Percentiles rank a stretch among this genome's conserved stretches.
phyloP scores from a whole-genome alignment of 2,888 invertebrate species.

The Drosophila maculinotata region DNA sequence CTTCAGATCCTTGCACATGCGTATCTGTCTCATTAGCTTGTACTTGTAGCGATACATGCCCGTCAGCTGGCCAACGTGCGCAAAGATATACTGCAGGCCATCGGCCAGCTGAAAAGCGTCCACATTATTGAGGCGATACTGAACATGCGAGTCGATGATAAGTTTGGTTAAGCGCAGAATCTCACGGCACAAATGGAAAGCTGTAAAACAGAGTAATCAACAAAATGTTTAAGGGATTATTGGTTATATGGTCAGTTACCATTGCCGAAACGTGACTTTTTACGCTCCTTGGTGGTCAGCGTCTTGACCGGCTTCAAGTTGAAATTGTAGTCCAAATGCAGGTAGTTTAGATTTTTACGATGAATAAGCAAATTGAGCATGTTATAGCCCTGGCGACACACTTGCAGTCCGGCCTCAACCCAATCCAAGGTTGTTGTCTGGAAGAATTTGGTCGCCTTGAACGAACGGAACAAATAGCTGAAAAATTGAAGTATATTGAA shows the following conservation, averaged over 20 bases:
- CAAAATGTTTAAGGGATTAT: neutral
- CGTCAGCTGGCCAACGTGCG: constrained; percentile 99
- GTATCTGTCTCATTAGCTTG: constrained; percentile 98
- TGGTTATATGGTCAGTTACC: constrained; percentile 86
- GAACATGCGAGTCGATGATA: constrained; percentile 99
- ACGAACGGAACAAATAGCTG: constrained; percentile 98
- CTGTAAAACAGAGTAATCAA: constrained; percentile 85
- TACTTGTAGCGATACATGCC: constrained; percentile 99
- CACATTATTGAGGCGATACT: constrained; percentile 99
- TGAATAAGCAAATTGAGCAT: constrained; percentile 99
- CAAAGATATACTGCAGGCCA: constrained; percentile 99
- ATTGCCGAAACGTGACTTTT: constrained; percentile 98
- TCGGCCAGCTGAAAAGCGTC: constrained; percentile 99
- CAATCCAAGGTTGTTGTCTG: constrained; percentile 99
- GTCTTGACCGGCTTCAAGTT: constrained; percentile 99
- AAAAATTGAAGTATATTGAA: constrained; percentile 18
- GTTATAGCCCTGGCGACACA: constrained; percentile 99
- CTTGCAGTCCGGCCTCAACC: constrained; percentile 99
- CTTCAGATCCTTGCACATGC: constrained; percentile 99
- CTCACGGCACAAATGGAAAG: constrained; percentile 99
- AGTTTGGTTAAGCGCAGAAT: constrained; percentile 99
- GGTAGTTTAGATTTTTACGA: constrained; percentile 99
- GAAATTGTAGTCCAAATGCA: constrained; percentile 99
- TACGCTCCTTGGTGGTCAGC: constrained; percentile 99
- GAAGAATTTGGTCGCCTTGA: constrained; percentile 99